Conservation (phyloP, 2,888 invertebrate species). For the Pomacea canaliculata region DNA sequence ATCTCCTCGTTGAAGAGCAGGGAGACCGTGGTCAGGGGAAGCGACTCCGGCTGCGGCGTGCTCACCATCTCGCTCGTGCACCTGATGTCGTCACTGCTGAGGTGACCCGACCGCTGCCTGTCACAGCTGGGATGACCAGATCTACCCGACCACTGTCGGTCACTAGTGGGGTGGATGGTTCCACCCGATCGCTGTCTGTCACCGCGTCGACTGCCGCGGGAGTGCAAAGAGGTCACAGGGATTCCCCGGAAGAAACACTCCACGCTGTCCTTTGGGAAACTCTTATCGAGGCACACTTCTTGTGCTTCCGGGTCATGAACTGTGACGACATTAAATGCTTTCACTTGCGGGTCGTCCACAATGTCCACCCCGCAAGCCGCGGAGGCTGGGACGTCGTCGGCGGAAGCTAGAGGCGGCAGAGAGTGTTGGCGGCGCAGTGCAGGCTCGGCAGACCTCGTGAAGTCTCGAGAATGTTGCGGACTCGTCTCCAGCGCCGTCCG, state of each 20-base stretch:
- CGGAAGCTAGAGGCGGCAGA: neutral
- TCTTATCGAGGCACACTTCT: no score
- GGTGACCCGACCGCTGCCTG: neutral
- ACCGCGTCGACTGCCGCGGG: neutral
- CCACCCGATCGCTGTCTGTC: neutral
- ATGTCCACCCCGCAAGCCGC: neutral
- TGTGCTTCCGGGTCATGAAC: neutral
- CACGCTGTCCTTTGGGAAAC: neutral
- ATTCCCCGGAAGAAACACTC: no score
- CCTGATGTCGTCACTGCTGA: neutral
- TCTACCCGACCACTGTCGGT: neutral
- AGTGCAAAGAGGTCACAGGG: neutral
- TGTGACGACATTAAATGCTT: neutral
- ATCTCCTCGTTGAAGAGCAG: conserved; percentile 12
- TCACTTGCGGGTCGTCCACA: neutral
- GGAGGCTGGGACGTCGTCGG: neutral
- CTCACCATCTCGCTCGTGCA: no score
- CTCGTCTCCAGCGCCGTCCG: neutral
- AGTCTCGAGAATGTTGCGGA: neutral
- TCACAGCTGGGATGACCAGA: neutral
- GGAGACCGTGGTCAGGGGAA: conserved; percentile 11
- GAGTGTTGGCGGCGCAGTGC: neutral
- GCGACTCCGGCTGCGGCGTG: neutral
- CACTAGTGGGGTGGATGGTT: neutral
- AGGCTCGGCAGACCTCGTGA: neutral